Conservation (phyloP, 2,113 vertebrate species). For the Oreochromis spilurus region DNA sequence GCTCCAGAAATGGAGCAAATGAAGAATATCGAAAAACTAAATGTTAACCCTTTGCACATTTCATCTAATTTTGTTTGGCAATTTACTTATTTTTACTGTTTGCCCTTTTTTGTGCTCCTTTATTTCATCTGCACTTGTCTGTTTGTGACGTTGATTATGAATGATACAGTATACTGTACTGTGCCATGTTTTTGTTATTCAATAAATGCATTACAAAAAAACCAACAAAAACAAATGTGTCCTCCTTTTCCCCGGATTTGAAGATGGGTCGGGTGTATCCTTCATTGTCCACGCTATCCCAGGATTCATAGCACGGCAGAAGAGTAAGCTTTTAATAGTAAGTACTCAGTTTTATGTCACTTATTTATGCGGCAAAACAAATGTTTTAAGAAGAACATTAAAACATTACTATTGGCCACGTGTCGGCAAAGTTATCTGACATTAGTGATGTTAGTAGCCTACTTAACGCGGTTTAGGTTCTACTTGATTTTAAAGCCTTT, state of each 20-base stretch:
- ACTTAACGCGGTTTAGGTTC: background rate
- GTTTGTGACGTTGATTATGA: background rate
- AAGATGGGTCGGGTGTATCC: background rate
- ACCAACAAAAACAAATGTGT: background rate
- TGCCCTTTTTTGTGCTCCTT: accelerated
- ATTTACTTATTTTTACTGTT: background rate
- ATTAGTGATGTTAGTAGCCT: background rate
- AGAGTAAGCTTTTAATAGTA: background rate
- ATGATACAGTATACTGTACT: background rate
- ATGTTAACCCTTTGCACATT: background rate
- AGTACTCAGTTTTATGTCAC: background rate
- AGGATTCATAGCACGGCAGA: background rate
- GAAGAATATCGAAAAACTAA: background rate
- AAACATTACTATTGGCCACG: background rate
- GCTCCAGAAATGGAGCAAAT: background rate
- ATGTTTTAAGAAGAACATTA: background rate
- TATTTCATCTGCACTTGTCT: background rate
- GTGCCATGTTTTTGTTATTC: background rate
- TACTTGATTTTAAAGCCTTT: background rate
- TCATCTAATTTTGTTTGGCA: background rate
- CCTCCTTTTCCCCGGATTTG: background rate
- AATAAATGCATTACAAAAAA: background rate
- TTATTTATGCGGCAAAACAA: background rate
- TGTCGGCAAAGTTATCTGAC: accelerated
- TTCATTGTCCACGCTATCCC: background rate